A percentile compares a stretch with the other conserved stretches of the same genome.
Conservation (phyloP, 2,888 invertebrate species). For the Aleiodes alternator region DNA sequence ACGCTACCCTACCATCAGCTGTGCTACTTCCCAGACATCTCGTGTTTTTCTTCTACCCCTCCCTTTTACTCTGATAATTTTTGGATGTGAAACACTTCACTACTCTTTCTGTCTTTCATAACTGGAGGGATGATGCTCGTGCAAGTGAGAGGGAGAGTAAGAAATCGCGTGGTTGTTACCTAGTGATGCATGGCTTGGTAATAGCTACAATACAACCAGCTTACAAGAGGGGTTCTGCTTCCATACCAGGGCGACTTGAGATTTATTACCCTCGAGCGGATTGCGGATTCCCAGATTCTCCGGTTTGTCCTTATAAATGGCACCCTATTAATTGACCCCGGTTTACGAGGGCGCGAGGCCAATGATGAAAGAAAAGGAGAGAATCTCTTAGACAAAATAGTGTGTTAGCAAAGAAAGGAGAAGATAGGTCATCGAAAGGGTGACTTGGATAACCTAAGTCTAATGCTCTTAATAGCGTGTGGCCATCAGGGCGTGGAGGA, state of each 20-base stretch:
- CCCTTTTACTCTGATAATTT: constrained; percentile 56
- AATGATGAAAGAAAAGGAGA: constrained; percentile 36
- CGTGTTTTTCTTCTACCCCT: constrained; percentile 65
- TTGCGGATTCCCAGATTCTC: constrained; percentile 74
- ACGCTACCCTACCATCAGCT: constrained; percentile 66
- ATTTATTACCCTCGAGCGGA: constrained; percentile 73
- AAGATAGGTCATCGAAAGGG: constrained; percentile 29
- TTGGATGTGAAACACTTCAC: constrained; percentile 35
- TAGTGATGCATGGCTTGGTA: constrained; percentile 75
- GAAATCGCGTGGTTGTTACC: constrained; percentile 71
- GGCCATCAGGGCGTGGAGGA: constrained; percentile 56
- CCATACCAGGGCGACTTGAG: constrained; percentile 67
- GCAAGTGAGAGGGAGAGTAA: constrained; percentile 50
- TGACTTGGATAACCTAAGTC: constrained; percentile 63
- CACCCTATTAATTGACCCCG: constrained; percentile 73
- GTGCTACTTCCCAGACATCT: constrained; percentile 69
- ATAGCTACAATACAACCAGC: constrained; percentile 75
- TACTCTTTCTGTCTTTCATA: not conserved
- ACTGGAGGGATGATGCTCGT: not conserved
- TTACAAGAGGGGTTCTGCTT: constrained; percentile 72
- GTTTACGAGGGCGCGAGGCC: constrained; percentile 49
- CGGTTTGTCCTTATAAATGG: constrained; percentile 74
- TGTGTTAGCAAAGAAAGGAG: constrained; percentile 9
- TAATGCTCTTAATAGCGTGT: constrained; percentile 73
- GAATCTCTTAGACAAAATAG: constrained; percentile 35